Evolutionary conservation across 2,113 vertebrate species (phyloP).

Genomic region (Symphodus melops): DNA sequence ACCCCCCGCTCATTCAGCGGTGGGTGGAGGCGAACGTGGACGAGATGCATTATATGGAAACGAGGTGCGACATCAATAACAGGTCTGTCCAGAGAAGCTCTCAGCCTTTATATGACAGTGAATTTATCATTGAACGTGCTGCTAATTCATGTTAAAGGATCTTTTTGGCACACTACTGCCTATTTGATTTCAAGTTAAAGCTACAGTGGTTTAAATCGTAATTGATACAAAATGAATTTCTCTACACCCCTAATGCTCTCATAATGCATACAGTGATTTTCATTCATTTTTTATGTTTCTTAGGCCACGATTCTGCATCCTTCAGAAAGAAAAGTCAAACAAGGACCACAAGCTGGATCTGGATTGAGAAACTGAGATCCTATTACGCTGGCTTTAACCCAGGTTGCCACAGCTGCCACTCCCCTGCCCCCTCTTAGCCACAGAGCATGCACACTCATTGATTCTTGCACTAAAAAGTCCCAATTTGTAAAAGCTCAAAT

Average conservation of each 20-base stretch:
- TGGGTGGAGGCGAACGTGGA: slow-evolving; percentile 83
- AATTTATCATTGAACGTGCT: not conserved
- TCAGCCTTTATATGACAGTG: not conserved
- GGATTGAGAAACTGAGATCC: slow-evolving; percentile 73
- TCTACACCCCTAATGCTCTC: not conserved
- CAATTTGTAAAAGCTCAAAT: slow-evolving; percentile 16
- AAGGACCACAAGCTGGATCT: slow-evolving; percentile 51
- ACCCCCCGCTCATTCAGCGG: slow-evolving; percentile 85
- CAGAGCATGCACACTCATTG: slow-evolving; percentile 7
- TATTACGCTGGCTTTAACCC: slow-evolving; percentile 73
- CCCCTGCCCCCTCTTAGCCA: slow-evolving; percentile 49
- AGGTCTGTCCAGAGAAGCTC: slow-evolving; percentile 84
- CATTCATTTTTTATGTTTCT: slow-evolving; percentile 44
- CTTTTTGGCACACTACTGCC: not conserved
- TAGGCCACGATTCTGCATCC: slow-evolving; percentile 83
- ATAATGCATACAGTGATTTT: not conserved
- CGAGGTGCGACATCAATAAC: slow-evolving; percentile 86
- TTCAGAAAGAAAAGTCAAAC: slow-evolving; percentile 65
- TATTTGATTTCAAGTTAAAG: not conserved
- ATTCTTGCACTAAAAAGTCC: slow-evolving; percentile 26
- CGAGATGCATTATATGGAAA: slow-evolving; percentile 77
- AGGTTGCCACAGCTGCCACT: slow-evolving; percentile 43
- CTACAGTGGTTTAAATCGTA: not conserved
- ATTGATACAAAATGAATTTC: not conserved
- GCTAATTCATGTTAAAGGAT: not conserved